phyloP scores from a whole-genome alignment of 2,797 vertebrate species.

The Muscicapa striata region DNA sequence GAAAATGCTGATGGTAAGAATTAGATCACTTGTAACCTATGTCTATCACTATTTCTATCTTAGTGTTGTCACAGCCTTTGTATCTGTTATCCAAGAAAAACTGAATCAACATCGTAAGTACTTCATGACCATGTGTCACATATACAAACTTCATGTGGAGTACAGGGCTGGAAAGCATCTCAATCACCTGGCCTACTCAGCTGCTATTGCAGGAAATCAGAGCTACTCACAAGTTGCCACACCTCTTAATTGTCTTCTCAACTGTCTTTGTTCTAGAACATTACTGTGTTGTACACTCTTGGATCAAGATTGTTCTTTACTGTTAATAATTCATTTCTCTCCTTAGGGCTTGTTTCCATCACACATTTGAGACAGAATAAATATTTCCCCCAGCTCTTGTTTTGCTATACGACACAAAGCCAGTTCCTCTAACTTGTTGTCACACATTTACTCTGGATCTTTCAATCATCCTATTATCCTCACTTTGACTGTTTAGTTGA shows the following conservation, averaged over 20 bases:
- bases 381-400: not conserved
- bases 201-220: not conserved
- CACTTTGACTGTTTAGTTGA: not conserved
- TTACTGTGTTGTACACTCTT: not conserved
- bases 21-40: not conserved
- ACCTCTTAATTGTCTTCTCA: not conserved
- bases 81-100: not conserved
- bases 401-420: not conserved
- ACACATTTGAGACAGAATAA: not conserved
- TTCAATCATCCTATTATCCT: not conserved
- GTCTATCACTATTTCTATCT: not conserved
- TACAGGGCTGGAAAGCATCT: not conserved
- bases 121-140: rapidly evolving
- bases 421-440: not conserved
- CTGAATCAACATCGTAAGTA: not conserved
- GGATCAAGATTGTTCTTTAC: not conserved
- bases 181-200: not conserved
- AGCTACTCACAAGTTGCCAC: not conserved
- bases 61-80: not conserved
- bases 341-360: not conserved
- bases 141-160: not conserved
- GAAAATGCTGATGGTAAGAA: not conserved
- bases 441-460: not conserved
- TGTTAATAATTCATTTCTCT: not conserved
- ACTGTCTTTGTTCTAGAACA: not conserved